These are phyloP conservation scores for Sinonovacula constricta DNA, from an alignment of 1,140 invertebrate species.

Conservation along the genomic window DNA sequence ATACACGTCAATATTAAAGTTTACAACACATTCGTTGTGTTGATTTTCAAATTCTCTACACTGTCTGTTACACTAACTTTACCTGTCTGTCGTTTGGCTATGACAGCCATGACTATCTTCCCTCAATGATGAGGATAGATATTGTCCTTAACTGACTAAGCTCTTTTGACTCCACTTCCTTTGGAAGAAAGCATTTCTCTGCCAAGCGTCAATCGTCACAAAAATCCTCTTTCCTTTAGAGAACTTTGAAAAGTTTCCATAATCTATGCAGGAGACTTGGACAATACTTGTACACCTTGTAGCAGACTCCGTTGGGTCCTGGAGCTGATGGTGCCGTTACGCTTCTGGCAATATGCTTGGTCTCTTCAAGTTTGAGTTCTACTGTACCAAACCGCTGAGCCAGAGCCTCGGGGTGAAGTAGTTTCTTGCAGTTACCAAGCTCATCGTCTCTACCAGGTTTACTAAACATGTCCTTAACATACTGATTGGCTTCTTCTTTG, in stretches of 20 bases:
- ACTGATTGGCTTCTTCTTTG: not conserved
- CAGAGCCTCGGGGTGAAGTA: not conserved
- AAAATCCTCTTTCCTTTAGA: constrained; percentile 4
- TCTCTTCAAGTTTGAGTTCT: constrained; percentile 18
- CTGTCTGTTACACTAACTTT: too few species aligned
- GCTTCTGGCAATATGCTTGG: constrained; percentile 10
- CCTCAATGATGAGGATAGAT: constrained; percentile 5
- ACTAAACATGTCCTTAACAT: not conserved
- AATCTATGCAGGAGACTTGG: not conserved
- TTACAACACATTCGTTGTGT: too few species aligned
- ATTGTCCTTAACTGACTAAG: too few species aligned
- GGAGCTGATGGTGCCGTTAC: not conserved
- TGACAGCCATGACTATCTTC: not conserved
- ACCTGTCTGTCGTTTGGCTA: constrained; percentile 16
- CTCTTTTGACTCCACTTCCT: not conserved
- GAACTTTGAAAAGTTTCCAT: constrained; percentile 6
- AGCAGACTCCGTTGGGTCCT: constrained; percentile 5
- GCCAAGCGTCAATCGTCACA: not conserved
- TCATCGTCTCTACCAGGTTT: not conserved
- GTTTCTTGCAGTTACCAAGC: not conserved
- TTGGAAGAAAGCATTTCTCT: too few species aligned
- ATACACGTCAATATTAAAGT: too few species aligned
- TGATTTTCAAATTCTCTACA: too few species aligned
- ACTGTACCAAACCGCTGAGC: too few species aligned
- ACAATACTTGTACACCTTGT: constrained; percentile 15